phyloP scores from a whole-genome alignment of 2,797 vertebrate genomes.

The Pogoniulus pusillus region DNA sequence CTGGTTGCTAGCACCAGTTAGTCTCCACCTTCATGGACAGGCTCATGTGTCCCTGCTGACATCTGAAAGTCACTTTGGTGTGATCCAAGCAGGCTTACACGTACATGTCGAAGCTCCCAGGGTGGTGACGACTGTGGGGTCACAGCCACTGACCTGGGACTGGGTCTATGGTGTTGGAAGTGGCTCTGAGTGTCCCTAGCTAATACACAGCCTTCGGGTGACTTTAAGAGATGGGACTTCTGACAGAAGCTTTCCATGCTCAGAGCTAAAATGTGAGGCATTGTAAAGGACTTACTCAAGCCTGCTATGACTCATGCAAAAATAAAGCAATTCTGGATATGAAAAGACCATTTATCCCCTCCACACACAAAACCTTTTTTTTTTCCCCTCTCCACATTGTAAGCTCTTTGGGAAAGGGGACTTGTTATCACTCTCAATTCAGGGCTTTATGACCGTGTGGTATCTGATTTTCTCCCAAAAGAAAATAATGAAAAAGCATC shows the following conservation, averaged over 20 bases:
- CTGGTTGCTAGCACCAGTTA: neutral
- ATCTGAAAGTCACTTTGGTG: neutral
- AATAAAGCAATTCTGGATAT: slow-evolving; percentile 56
- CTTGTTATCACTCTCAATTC: slow-evolving; percentile 12
- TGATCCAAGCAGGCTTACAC: neutral
- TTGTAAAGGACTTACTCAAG: slow-evolving; percentile 48
- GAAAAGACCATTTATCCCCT: slow-evolving; percentile 49
- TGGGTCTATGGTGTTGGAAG: accelerated
- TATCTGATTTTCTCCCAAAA: slow-evolving; percentile 40
- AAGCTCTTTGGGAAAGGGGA: slow-evolving; percentile 46
- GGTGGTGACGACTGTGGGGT: neutral
- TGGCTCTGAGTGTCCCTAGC: neutral
- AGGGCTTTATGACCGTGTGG: slow-evolving; percentile 8
- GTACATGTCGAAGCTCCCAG: accelerated
- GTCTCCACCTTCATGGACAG: accelerated
- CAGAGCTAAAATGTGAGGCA: slow-evolving; percentile 23
- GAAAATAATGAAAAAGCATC: slow-evolving; percentile 4
- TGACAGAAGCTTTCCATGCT: neutral
- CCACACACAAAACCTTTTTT: neutral
- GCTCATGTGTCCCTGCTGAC: accelerated
- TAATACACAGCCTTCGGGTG: neutral
- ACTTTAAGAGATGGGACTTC: neutral
- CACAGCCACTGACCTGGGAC: neutral
- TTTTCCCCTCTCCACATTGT: neutral
- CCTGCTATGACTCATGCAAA: slow-evolving; percentile 42